Conservation (phyloP, 92 coral and sea anemone species). For the Porites evermanni region DNA sequence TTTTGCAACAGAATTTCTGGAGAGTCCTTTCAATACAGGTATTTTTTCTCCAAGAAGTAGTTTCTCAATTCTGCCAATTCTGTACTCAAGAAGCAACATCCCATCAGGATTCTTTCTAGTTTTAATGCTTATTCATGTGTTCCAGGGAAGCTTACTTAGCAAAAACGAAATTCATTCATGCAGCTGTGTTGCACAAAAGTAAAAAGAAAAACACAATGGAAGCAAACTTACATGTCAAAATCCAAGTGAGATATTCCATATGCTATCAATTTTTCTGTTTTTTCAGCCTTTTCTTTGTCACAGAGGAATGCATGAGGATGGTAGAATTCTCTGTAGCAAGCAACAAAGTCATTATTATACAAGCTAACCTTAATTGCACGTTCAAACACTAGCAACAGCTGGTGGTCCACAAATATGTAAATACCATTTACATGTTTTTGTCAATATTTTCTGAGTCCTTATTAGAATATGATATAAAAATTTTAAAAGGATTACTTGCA, state of each 20-base stretch:
- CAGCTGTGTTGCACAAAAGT: neutral
- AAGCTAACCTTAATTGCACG: too few relatives aligned
- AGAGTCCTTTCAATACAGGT: too few relatives aligned
- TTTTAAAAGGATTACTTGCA: neutral
- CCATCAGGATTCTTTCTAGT: too few relatives aligned
- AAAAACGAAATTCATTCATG: neutral
- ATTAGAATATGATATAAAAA: neutral
- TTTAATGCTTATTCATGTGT: too few relatives aligned
- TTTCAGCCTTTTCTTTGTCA: slow-evolving; percentile 75
- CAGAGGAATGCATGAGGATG: slow-evolving; percentile 88
- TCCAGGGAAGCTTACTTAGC: too few relatives aligned
- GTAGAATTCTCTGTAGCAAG: slow-evolving; percentile 79
- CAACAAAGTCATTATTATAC: neutral
- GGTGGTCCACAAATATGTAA: slow-evolving; percentile 4
- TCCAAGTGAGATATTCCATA: slow-evolving; percentile 92
- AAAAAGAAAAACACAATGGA: neutral
- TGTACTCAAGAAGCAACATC: too few relatives aligned
- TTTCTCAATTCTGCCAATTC: too few relatives aligned
- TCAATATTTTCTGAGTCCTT: neutral
- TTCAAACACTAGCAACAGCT: neutral
- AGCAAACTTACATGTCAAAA: slow-evolving; percentile 85
- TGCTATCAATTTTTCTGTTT: slow-evolving; percentile 67
- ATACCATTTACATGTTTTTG: neutral
- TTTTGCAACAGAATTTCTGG: too few relatives aligned
- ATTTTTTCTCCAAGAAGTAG: too few relatives aligned